These are phyloP conservation scores for Drosophila azteca DNA, from an alignment of 1,140 invertebrate genomes.

Conservation along the genomic window DNA sequence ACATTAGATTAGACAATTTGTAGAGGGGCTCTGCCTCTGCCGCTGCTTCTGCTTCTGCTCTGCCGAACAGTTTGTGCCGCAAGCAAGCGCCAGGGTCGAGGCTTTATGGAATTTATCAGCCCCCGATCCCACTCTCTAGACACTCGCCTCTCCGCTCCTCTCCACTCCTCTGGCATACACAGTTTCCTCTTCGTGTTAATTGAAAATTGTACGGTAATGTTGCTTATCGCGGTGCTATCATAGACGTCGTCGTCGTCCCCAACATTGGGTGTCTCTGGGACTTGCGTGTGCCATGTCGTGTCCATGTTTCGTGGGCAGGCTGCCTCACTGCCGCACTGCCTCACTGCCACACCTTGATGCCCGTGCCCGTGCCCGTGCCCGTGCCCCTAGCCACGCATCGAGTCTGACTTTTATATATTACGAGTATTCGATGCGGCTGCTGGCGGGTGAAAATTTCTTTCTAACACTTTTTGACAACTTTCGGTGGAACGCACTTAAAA, in stretches of 20 bases:
- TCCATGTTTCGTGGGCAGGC: constrained; percentile 49
- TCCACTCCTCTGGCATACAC: constrained; percentile 28
- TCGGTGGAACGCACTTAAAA: constrained; percentile 77
- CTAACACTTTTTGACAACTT: constrained; percentile 80
- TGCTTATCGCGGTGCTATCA: constrained; percentile 75
- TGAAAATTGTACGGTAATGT: constrained; percentile 82
- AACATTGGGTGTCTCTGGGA: constrained; percentile 31
- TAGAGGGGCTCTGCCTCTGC: constrained; percentile 25
- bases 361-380: background rate
- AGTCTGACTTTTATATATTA: constrained; percentile 26
- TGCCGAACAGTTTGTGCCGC: constrained; percentile 48
- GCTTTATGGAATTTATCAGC: constrained; percentile 48
- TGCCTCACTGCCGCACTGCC: constrained; percentile 8
- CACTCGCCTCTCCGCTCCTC: background rate
- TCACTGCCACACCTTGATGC: constrained; percentile 53
- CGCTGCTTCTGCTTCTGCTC: background rate
- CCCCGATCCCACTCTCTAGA: background rate
- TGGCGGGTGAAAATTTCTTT: constrained; percentile 66
- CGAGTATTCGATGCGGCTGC: constrained; percentile 21
- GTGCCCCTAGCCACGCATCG: constrained; percentile 58
- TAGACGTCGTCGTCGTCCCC: constrained; percentile 13
- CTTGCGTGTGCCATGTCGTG: constrained; percentile 55
- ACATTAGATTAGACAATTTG: constrained; percentile 76
- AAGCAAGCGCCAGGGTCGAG: constrained; percentile 68
- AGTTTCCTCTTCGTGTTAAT: constrained; percentile 73